A percentile compares a stretch with the other conserved stretches of the same genome.
Evolutionary conservation across 1,140 invertebrate genomes (phyloP).

Genomic region (Heliothis virescens): DNA sequence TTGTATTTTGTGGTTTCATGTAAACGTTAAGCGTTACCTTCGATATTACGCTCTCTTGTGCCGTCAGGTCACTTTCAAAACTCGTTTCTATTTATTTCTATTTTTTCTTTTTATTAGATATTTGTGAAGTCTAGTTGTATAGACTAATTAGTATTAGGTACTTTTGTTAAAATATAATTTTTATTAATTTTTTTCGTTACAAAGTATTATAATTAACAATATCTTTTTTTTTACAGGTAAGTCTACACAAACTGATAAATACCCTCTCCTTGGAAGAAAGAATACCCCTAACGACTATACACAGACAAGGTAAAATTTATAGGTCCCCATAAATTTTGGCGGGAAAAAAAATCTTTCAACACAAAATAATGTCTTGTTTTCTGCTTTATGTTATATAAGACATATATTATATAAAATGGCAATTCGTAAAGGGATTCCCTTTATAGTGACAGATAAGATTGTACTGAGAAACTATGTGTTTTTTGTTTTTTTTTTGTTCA

Average conservation of each 20-base stretch:
- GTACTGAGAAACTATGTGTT: conserved; percentile 7
- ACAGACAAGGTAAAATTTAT: conserved; percentile 21
- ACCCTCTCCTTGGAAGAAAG: not conserved
- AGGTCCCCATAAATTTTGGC: conserved; percentile 24
- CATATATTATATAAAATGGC: conserved; percentile 42
- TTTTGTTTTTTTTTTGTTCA: not conserved
- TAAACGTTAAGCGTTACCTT: not conserved
- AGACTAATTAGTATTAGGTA: too few species aligned
- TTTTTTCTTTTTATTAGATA: too few species aligned
- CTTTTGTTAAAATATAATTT: too few species aligned
- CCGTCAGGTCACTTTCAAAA: too few species aligned
- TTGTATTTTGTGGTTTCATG: not conserved
- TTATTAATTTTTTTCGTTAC: too few species aligned
- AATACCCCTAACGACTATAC: conserved; percentile 27
- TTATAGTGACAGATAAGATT: conserved; percentile 33
- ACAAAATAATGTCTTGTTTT: conserved; percentile 30
- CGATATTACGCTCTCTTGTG: not conserved
- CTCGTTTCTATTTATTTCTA: too few species aligned
- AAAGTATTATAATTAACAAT: conserved; percentile 2
- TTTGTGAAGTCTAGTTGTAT: too few species aligned
- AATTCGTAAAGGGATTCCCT: conserved; percentile 35
- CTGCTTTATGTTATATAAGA: conserved; percentile 25
- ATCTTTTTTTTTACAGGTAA: conserved; percentile 36
- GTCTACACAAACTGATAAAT: conserved; percentile 7
- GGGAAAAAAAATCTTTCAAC: conserved; percentile 33